Conservation (phyloP, 2,888 invertebrate species). For the Volucella inflata region DNA sequence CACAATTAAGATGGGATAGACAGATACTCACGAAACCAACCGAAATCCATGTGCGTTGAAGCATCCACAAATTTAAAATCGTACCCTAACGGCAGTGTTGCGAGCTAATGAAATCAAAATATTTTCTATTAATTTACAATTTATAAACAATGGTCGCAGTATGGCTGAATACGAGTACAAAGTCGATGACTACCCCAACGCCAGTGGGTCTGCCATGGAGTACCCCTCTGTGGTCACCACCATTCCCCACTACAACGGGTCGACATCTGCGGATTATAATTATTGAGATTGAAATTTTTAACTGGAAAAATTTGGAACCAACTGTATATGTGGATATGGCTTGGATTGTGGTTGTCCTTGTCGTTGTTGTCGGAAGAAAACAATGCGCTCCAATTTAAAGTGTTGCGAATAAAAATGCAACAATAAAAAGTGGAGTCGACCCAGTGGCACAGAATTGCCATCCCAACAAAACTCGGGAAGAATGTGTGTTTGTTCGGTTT, state of each 20-base stretch:
- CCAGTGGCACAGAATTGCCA: slow-evolving; percentile 72
- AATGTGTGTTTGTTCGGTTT: slow-evolving; percentile 56
- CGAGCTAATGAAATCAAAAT: slow-evolving; percentile 50
- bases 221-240: not conserved
- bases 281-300: slow-evolving; percentile 50
- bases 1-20: slow-evolving; percentile 17
- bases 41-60: not conserved
- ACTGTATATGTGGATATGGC: slow-evolving; percentile 28
- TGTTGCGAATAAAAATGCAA: slow-evolving; percentile 29
- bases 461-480: slow-evolving; percentile 31
- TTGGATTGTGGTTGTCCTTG: not conserved
- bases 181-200: slow-evolving; percentile 23
- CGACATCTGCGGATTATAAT: slow-evolving; percentile 35
- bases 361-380: slow-evolving; percentile 37
- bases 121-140: slow-evolving; percentile 61
- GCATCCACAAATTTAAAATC: slow-evolving; percentile 15
- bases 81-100: not conserved
- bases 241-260: not conserved
- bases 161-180: slow-evolving; percentile 7
- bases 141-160: slow-evolving; percentile 28
- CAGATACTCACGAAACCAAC: slow-evolving; percentile 22
- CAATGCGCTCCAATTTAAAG: slow-evolving; percentile 43
- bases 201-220: slow-evolving; percentile 53
- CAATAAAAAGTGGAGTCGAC: slow-evolving; percentile 62
- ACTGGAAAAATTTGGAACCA: slow-evolving; percentile 54